Percentiles rank a stretch among this genome's conserved stretches.
phyloP scores from a whole-genome alignment of 2,113 vertebrate genomes.

The Acrocephalus kingi region DNA sequence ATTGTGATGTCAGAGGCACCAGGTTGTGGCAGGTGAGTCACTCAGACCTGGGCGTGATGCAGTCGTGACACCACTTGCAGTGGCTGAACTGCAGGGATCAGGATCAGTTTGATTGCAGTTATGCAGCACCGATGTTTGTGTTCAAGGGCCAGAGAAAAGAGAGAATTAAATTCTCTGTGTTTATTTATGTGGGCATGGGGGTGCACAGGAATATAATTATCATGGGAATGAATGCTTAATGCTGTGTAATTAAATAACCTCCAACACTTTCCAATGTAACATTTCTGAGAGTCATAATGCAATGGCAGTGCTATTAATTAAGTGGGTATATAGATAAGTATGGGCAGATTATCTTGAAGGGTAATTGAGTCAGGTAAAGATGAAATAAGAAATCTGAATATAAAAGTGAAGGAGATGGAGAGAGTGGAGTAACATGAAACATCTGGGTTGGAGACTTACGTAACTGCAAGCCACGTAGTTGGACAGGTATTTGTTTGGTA shows the following conservation, averaged over 20 bases:
- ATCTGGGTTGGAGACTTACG: neutral
- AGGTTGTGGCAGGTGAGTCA: neutral
- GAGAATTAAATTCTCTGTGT: neutral
- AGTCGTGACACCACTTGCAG: neutral
- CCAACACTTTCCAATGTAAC: neutral
- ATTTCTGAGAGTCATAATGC: conserved; percentile 50
- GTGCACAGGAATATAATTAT: conserved; percentile 43
- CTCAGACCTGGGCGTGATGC: fast-evolving
- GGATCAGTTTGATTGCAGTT: neutral
- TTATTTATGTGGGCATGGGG: conserved; percentile 38
- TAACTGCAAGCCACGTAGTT: neutral
- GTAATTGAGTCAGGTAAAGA: conserved; percentile 64
- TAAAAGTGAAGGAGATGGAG: conserved; percentile 1
- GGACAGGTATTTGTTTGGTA: conserved; percentile 13
- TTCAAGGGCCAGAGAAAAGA: neutral
- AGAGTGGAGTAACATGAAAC: conserved; percentile 31
- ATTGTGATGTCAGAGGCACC: fast-evolving
- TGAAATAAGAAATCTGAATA: conserved; percentile 59
- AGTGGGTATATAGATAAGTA: conserved; percentile 46
- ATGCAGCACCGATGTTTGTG: neutral
- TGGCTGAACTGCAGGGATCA: neutral
- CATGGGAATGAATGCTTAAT: conserved; percentile 54
- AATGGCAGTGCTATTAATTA: conserved; percentile 46
- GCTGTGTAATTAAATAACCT: conserved; percentile 69
- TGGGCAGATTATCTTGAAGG: conserved; percentile 61